These are phyloP conservation scores for Ostrea edulis DNA, from an alignment of 1,140 invertebrate genomes.

Conservation along the genomic window DNA sequence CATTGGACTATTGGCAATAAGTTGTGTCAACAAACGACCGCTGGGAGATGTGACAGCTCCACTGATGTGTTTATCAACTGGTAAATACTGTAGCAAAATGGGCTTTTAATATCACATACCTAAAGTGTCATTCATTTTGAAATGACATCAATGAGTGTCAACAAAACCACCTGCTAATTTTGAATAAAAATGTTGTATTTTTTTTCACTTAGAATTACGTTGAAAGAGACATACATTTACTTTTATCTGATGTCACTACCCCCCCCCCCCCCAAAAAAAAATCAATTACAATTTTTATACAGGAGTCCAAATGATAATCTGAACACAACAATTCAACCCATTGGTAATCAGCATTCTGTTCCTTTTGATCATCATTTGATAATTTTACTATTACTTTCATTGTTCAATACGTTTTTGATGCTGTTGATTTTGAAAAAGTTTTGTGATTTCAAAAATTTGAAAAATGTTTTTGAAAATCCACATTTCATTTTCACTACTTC, in stretches of 20 bases:
- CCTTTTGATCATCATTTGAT: too few species aligned
- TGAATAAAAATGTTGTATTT: background rate
- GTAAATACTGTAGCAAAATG: slow-evolving; percentile 11
- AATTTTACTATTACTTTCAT: too few species aligned
- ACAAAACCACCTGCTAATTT: background rate
- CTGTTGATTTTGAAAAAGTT: too few species aligned
- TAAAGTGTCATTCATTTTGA: background rate
- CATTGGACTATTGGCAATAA: background rate
- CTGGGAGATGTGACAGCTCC: background rate
- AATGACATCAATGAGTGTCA: background rate
- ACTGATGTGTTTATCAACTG: slow-evolving; percentile 17
- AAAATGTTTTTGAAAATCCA: too few species aligned
- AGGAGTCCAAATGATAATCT: background rate
- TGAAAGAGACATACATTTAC: background rate
- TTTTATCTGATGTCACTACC: background rate
- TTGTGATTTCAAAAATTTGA: too few species aligned
- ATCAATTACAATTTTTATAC: background rate
- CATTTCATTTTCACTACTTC: too few species aligned
- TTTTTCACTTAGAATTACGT: background rate
- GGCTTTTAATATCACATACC: slow-evolving; percentile 32
- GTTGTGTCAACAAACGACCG: background rate
- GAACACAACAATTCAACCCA: background rate
- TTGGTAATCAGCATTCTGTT: too few species aligned
- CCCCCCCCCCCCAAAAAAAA: background rate
- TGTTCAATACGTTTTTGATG: too few species aligned